Evolutionary conservation across 2,113 vertebrate genomes (phyloP), one percentile per base, ranked within the genome.

Genomic region (Misgurnus anguillicaudatus): DNA sequence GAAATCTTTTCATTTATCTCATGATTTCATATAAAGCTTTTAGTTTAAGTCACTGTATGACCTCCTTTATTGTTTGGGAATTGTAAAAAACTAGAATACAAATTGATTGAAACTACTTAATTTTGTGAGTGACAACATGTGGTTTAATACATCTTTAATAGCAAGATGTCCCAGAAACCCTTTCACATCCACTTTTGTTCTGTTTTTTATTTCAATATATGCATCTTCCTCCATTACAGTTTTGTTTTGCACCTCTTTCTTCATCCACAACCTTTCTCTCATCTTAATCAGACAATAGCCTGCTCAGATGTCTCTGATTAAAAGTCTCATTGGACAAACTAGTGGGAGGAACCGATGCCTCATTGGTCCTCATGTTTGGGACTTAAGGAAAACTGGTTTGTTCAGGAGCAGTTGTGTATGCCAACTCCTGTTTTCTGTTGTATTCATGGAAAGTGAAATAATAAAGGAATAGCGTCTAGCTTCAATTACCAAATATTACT

Each of bases 261-360:
- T n/a, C 6, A 14, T 11, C 14, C 21, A 39, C 17, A 19, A 16
- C 58, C 11, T 5, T 55, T 66, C 5, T 45, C 8, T 24, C 24
- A 24, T n/a, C 65, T 24, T 62, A 21, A 45, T 21, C 16, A 19
- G 57, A 21, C 38, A 9, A 36, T 5, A 60, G 24, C 24, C 24
- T 31, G 73, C 67, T 42, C 5, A 53, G 53, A 65, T 45, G 10
- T 79, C 72, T 82, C 61, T 8, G 75, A 75, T 80, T 19, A 72
- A 63, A 58, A 38, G 73, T 61, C 76, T 86, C 6, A 88, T 90
- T 90, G 88, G 90, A 76, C 14, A 42, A 78, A 19, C 6, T 53
- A 66, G 42, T 68, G 83, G 85, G 81, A 75, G 82, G 9, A 21
- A 53, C 80, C 58, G 38, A 48, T 21, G 24, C 41, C 1, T 85